Base-by-base conservation (phyloP, 2,888 invertebrate species). In the Drosophila pegasa region DNA sequence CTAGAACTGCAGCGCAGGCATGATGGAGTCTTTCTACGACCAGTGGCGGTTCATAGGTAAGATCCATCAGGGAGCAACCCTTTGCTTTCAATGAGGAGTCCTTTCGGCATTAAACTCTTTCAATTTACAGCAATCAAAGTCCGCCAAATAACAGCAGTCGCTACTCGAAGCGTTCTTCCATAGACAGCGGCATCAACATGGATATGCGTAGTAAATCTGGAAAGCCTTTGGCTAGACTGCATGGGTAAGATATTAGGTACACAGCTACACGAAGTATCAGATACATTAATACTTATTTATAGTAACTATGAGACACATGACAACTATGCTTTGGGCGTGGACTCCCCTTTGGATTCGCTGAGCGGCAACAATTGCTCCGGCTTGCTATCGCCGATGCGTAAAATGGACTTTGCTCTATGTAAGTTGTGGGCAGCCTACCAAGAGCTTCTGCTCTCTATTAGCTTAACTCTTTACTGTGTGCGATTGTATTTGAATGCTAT, bases 391-490 rank as follows among this genome's bases (percentile, higher is more conserved):
- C 94, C 94, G 72, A 91, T 93, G 79, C 93, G 96, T 80, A 95
- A 96, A 92, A 96, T 96, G 96, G 97, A 97, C 90, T 95, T 96
- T 91, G 96, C 96, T 70, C 93, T 97, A 91, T 97, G 97, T 97
- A 95, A 97, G 97, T 93, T 45, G 40, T 22, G 40, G 20, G 20
- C 8, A 1, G 83, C 14, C 9, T 14, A 54, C 18, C 20, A 25
- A 47, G 45, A 48, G 35, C 10, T 25, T 1, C 4, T 10, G 10
- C 27, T 27, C 5, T 16, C n/a, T 10, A 12, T 43, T 16, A 37
- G 64, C 10, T 27, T 22, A 25, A 51, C 29, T 64, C 35, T 51
- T 51, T 29, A 43, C 22, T 63, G 64, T 63, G 29, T 18, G 63
- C 41, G 18, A 43, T 31, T 33, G 29, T 51, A 27, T 27, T 37